Percentiles rank a stretch among this genome's conserved stretches.
Evolutionary conservation across 2,888 invertebrate genomes (phyloP).

Genomic region (Endotricha flammealis): DNA sequence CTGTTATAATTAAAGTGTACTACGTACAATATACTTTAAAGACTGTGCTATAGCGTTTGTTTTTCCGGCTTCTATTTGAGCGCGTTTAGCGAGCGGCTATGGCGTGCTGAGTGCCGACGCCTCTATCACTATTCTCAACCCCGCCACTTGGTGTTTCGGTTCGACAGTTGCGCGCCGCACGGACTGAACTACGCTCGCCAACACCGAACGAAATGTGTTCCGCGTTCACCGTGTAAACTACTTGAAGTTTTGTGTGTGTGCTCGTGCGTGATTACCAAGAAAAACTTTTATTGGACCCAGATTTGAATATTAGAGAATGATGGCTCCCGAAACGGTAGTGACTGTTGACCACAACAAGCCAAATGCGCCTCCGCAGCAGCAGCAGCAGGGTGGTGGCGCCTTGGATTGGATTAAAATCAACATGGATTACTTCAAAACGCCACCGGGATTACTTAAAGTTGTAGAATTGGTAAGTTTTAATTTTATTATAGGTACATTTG

Average conservation of each 20-base stretch:
- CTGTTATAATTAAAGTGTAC: no score
- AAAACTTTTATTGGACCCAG: conserved; percentile 20
- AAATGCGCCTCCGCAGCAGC: conserved; percentile 60
- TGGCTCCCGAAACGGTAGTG: conserved; percentile 92
- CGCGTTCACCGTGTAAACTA: conserved; percentile 59
- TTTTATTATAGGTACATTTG: no score
- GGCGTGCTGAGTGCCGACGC: conserved; percentile 9
- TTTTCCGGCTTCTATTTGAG: not conserved
- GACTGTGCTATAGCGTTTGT: not conserved
- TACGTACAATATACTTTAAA: not conserved
- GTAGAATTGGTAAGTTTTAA: conserved; percentile 84
- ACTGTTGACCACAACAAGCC: conserved; percentile 84
- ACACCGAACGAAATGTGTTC: conserved; percentile 51
- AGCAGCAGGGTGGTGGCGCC: conserved; percentile 73
- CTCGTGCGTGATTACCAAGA: conserved; percentile 37
- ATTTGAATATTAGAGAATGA: conserved; percentile 62
- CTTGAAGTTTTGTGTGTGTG: conserved; percentile 62
- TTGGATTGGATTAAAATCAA: conserved; percentile 87
- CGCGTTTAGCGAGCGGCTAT: not conserved
- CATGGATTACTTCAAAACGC: conserved; percentile 86
- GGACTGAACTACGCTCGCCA: conserved; percentile 54
- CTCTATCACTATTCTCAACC: conserved; percentile 41
- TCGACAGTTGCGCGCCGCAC: conserved; percentile 60
- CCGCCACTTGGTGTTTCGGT: conserved; percentile 31
- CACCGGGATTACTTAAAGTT: conserved; percentile 89